These are phyloP conservation scores for Dasysyrphus albostriatus DNA, from an alignment of 2,888 invertebrate genomes.

Conservation along the genomic window DNA sequence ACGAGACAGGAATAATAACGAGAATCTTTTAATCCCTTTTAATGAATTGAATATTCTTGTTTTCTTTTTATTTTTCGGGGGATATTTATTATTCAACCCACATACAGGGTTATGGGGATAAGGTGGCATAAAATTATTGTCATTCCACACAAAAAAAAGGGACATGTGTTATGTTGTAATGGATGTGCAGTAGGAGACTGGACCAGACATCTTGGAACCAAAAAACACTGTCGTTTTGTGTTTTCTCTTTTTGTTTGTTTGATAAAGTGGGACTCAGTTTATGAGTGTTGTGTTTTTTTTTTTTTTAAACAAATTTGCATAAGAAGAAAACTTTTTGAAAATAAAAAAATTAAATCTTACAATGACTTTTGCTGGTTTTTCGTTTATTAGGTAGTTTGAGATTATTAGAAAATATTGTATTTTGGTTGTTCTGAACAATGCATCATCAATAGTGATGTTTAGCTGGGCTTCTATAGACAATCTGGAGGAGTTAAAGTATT, in stretches of 20 bases:
- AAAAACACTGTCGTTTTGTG: not conserved
- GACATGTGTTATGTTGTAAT: slow-evolving; percentile 29
- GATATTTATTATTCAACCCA: slow-evolving; percentile 56
- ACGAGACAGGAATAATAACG: slow-evolving; percentile 74
- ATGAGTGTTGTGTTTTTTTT: not conserved
- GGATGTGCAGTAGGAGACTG: slow-evolving; percentile 41
- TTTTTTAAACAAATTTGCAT: slow-evolving; percentile 24
- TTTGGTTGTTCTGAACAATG: not conserved
- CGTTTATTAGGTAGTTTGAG: not conserved
- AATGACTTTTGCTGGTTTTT: not conserved
- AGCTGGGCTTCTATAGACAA: no score
- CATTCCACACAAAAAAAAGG: slow-evolving; percentile 26
- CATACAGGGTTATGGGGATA: slow-evolving; percentile 46
- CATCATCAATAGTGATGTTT: no score
- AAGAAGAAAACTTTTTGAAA: slow-evolving; percentile 11
- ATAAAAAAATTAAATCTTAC: not conserved
- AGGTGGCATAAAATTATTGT: slow-evolving; percentile 64
- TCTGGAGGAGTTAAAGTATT: no score
- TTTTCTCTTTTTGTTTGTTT: slow-evolving; percentile 1
- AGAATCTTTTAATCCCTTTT: slow-evolving; percentile 74
- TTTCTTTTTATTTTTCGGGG: not conserved
- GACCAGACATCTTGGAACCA: slow-evolving; percentile 69
- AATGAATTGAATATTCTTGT: slow-evolving; percentile 69
- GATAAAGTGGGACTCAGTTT: slow-evolving; percentile 14
- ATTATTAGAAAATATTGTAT: not conserved